Base-by-base conservation (phyloP, 2,113 vertebrate genomes). In the Vidua macroura region DNA sequence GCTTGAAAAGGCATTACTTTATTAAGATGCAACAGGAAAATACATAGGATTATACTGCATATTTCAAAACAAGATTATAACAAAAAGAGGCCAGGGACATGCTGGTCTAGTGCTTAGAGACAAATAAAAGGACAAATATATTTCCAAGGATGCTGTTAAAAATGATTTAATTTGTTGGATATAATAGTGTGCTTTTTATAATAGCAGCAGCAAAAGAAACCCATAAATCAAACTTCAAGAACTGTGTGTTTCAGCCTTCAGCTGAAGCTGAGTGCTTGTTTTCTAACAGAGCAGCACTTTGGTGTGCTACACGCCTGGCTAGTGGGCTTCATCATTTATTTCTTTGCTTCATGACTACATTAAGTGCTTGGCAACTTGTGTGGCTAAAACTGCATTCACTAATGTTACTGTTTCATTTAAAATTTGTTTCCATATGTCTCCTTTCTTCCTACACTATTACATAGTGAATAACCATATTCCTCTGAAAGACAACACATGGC, bases 401-500 rank as follows among this genome's bases (percentile, higher is more conserved):
- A 73, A 79, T 56, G 74, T 77, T 66, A 73, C 62, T 73, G 53
- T 78, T 86, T 77, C 85, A 91, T 96, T 86, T 62, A 69, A 93
- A 95, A 75, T 88, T 77, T 73, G 74, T 88, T 86, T 90, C 91
- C 91, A 86, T 95, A 78, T 88, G 82, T 75, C 73, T 89, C 55
- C 41, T 53, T 92, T 92, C 80, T 86, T 84, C 49, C 80, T 88
- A 78, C 78, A 88, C 39, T 79, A 79, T 86, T 84, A 75, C 16
- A 3, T 62, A 84, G 78, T 62, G 53, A 82, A 89, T 60, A 92
- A 72, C 67, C 53, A 79, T 83, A 83, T 35, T 90, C 37, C 59
- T 87, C 88, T 85, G 46, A 92, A 95, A 89, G 88, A 91, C 89
- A 93, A 91, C 95, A 93, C 59, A 68, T 87, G 92, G 92, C 88